Base-by-base conservation (phyloP, 2,888 invertebrate species). In the Linhomoeus sp. region DNA sequence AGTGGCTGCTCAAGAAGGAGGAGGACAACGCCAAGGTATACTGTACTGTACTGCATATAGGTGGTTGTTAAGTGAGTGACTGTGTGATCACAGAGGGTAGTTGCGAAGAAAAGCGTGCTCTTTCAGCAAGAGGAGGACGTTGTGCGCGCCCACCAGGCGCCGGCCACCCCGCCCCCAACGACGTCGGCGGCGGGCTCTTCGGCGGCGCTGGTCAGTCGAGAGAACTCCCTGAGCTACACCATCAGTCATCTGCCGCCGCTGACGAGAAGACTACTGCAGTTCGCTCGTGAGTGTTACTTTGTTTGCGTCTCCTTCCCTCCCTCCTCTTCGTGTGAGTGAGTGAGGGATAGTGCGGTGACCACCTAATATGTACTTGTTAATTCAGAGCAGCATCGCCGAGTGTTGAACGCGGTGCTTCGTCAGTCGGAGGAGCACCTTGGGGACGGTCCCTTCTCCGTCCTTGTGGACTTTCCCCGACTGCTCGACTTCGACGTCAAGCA, bases 401-500 rank as follows among this genome's bases (percentile, higher is more conserved):
- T 86, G 26, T 71, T 86, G 41, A 86, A 86, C 67, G 84, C 86
- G 69, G 85, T 86, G 52, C 68, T 86, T 46, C 75, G 85, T 2
- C 83, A 84, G 58, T 62, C 7, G 35, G 9, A 43, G 43, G 33
- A 43, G 33, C 78, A 17, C 75, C 77, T 0, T 3, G 37, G 3
- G 0, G 82, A 84, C 58, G 84, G 84, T 0, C 84, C 85, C 7
- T 86, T 86, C 66, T 77, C 81, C 2, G 81, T 84, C 1, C 71
- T 86, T 7, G 82, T 84, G 2, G 81, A 84, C 67, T 83, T 84
- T 61, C 83, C 84, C 0, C 73, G 82, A 52, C 79, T 86, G 43
- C 69, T 86, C 22, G 85, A 86, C 67, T 86, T 86, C 65, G 85
- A 86, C 66, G 83, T 86, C 0, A 86, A 86, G 65, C 72, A 84